phyloP scores from a whole-genome alignment of 2,888 invertebrate genomes.

The Meteorus colon region DNA sequence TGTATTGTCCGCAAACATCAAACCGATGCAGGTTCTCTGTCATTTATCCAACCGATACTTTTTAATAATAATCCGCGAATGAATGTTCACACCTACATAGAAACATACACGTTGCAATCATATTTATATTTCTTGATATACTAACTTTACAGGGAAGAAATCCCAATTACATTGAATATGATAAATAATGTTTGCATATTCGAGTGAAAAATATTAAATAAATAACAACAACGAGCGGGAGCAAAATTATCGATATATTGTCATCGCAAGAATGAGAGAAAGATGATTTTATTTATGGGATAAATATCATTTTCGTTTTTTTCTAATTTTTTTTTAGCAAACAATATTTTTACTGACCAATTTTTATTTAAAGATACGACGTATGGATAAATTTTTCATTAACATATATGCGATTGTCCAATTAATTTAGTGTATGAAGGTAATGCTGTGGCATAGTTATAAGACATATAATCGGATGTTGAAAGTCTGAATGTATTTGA shows the following conservation, averaged over 20 bases:
- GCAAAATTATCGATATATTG: too few relatives aligned
- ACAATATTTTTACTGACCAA: too few relatives aligned
- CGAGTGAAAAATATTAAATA: too few relatives aligned
- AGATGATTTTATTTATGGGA: too few relatives aligned
- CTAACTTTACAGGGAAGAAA: not conserved
- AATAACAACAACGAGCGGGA: too few relatives aligned
- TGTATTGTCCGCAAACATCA: not conserved
- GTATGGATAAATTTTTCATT: too few relatives aligned
- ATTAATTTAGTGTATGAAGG: not conserved
- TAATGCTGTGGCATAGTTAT: not conserved
- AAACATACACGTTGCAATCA: conserved; percentile 1
- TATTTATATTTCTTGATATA: not conserved
- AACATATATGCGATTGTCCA: too few relatives aligned
- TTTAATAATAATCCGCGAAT: conserved; percentile 38
- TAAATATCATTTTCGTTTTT: too few relatives aligned
- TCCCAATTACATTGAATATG: not conserved
- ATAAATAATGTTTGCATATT: too few relatives aligned
- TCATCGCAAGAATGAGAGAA: too few relatives aligned
- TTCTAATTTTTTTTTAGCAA: too few relatives aligned
- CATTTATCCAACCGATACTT: conserved; percentile 37
- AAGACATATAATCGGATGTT: not conserved
- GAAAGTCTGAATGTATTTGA: not conserved
- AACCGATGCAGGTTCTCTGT: conserved; percentile 35
- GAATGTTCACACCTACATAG: not conserved
- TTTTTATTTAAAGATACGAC: too few relatives aligned